These are phyloP conservation scores for Malurus alboscapulatus DNA, from an alignment of 2,113 vertebrate species.

Conservation along the genomic window DNA sequence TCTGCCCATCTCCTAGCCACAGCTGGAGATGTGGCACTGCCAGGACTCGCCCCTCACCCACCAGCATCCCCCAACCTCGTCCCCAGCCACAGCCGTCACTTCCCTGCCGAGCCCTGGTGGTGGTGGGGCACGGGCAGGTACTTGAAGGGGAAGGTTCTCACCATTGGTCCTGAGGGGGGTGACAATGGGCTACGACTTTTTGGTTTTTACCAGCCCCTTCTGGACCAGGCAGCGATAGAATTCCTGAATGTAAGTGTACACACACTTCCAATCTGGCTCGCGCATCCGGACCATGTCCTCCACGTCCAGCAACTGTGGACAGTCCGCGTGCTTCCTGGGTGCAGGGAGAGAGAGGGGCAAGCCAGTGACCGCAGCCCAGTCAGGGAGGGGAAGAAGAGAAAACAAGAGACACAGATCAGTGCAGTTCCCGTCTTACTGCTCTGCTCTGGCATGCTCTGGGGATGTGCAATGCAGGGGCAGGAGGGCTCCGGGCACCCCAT, in stretches of 20 bases:
- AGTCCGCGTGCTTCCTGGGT: slow-evolving; percentile 94
- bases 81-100: neutral
- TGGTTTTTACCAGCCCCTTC: slow-evolving; percentile 99
- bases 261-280: slow-evolving; percentile 99
- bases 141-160: slow-evolving; percentile 71
- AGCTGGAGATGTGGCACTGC: neutral
- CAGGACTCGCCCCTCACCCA: neutral
- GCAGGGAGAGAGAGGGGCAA: slow-evolving; percentile 72
- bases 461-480: slow-evolving; percentile 60
- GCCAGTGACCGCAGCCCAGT: slow-evolving; percentile 81
- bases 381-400: slow-evolving; percentile 57
- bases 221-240: slow-evolving; percentile 99
- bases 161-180: slow-evolving; percentile 69
- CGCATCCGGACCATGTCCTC: slow-evolving; percentile 99
- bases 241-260: slow-evolving; percentile 99
- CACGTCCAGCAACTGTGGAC: slow-evolving; percentile 97
- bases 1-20: neutral
- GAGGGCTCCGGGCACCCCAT: neutral
- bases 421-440: slow-evolving; percentile 70
- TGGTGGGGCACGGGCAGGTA: neutral
- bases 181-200: slow-evolving; percentile 90
- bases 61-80: neutral
- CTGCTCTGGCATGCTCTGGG: slow-evolving; percentile 73
- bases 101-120: neutral
- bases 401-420: slow-evolving; percentile 75